Evolutionary conservation across 2,113 vertebrate species (phyloP).

Genomic region (Esox niger): DNA sequence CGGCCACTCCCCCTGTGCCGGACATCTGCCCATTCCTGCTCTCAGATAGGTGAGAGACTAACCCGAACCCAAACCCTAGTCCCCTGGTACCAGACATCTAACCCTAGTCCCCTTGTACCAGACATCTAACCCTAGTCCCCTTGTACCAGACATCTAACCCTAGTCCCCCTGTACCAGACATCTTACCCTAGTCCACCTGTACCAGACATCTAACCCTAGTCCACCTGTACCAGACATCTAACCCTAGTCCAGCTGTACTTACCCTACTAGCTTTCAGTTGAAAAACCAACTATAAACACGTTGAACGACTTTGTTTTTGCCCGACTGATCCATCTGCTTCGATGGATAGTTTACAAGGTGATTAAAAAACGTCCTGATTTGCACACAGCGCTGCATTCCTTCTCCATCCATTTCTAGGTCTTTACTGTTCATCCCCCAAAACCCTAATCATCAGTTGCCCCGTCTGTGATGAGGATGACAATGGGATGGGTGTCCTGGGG

Average conservation of each 20-base stretch:
- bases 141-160: too few species aligned
- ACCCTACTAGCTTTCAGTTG: too few species aligned
- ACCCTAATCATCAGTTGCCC: slow-evolving; percentile 32
- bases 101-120: not conserved
- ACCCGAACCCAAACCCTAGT: slow-evolving; percentile 52
- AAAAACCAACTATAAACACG: too few species aligned
- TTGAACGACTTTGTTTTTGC: slow-evolving; percentile 1
- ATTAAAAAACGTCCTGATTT: slow-evolving; percentile 66
- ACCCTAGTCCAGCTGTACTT: not conserved
- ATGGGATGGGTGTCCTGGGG: slow-evolving; percentile 13
- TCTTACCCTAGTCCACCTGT: not conserved
- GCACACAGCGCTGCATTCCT: slow-evolving; percentile 43
- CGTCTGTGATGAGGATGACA: slow-evolving; percentile 31
- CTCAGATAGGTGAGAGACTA: slow-evolving; percentile 84
- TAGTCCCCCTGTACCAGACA: not conserved
- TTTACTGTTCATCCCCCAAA: slow-evolving; percentile 50
- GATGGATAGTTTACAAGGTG: slow-evolving; percentile 60
- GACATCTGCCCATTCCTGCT: slow-evolving; percentile 94
- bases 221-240: not conserved
- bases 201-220: not conserved
- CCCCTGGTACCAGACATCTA: slow-evolving; percentile 91
- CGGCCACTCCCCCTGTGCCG: slow-evolving; percentile 88
- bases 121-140: not conserved
- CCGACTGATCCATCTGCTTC: slow-evolving; percentile 62
- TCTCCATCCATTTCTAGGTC: slow-evolving; percentile 52